phyloP scores from a whole-genome alignment of 2,797 vertebrate genomes.

The Miichthys miiuy region DNA sequence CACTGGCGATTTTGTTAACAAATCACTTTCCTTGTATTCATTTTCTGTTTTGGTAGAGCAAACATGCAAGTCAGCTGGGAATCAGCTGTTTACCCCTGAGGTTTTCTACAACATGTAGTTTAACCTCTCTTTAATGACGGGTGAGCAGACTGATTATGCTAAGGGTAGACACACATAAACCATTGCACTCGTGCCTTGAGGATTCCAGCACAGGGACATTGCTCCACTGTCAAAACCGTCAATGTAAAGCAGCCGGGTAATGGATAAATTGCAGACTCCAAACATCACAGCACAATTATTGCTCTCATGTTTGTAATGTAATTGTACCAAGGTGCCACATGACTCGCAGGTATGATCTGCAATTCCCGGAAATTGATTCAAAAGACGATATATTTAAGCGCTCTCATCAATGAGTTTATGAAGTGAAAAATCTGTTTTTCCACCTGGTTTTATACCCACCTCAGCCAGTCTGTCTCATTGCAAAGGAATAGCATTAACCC shows the following conservation, averaged over 20 bases:
- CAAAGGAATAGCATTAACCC: background rate
- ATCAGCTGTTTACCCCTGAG: slow-evolving; percentile 22
- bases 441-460: background rate
- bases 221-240: background rate
- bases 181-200: slow-evolving; percentile 21
- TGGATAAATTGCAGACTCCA: background rate
- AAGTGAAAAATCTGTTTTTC: background rate
- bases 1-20: background rate
- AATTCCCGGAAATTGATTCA: background rate
- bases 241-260: background rate
- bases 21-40: slow-evolving; percentile 6
- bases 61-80: slow-evolving; percentile 28
- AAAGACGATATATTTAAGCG: background rate
- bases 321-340: background rate
- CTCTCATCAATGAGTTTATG: background rate
- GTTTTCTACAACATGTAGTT: slow-evolving; percentile 53
- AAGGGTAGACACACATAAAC: slow-evolving; percentile 14
- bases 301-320: background rate
- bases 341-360: background rate
- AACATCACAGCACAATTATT: background rate
- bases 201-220: background rate
- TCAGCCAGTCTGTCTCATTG: background rate
- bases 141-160: slow-evolving; percentile 30
- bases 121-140: slow-evolving; percentile 47
- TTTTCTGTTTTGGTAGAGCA: slow-evolving; percentile 14